Evolutionary conservation across 1,140 invertebrate genomes (phyloP), one percentile per base, ranked within the genome.

Genomic region (Pogonus chalceus): DNA sequence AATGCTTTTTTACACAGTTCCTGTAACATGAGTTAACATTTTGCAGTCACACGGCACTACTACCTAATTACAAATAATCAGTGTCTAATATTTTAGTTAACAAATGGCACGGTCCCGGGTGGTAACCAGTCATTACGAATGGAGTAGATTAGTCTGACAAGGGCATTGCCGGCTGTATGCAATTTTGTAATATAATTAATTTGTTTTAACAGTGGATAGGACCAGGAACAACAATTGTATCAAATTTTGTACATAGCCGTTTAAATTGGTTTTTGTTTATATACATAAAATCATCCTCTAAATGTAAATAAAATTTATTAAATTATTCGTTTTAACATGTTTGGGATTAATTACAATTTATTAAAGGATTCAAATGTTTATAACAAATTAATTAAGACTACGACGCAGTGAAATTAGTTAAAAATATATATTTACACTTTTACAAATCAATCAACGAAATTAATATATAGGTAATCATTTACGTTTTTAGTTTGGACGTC

Each of bases 51-150:
- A 43, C 18, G 18, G 37, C 37, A 43, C 37, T 10, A n/a, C n/a
- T n/a, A 18, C 3, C 37, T 43, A 43, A 43, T 43, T 43, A 12
- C 18, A 12, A 12, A 43, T 12, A 43, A 43, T 43, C 18, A 43
- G 18, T 43, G 37, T 43, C 37, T 43, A 43, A 43, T 31, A 31
- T 43, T 43, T 43, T 43, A 43, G 37, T 43, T 43, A 43, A 43
- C 37, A 43, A 12, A 14, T 31, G 26, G 26, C 18, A 43, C 37
- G 37, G 37, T 43, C 37, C 37, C 37, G 9, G 37, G n/a, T n/a
- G n/a, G 18, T 43, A 43, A 43, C 37, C 37, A 43, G 37, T 43
- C 37, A 43, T 18, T 7, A 31, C 18, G 18, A 43, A 43, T 43
- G 37, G 37, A 43, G 9, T 43, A 43, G 37, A 10, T 43, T 18